Evolutionary conservation across 2,113 vertebrate species (phyloP), one percentile per base, ranked within the genome.

Genomic region (Perccottus glenii): DNA sequence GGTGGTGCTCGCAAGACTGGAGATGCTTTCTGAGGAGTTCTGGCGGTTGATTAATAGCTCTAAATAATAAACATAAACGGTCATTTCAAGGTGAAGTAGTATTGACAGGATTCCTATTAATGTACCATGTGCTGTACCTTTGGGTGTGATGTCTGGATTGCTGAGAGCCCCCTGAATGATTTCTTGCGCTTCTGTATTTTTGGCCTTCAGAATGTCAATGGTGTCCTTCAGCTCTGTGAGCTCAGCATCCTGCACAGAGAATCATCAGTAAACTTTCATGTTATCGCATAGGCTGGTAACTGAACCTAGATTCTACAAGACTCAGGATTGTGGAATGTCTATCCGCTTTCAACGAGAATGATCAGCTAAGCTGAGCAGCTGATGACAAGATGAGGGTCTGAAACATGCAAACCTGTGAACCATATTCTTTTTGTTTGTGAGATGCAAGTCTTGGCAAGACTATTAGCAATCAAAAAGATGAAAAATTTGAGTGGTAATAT

Each of bases 1-100:
- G 85, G 94, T 95, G 82, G 94, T 94, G 89, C 96, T 98, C 89
- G 95, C 91, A 73, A 99, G 94, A 75, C 97, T 98, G 51, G 94
- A 95, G 88, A 99, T 96, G 89, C 97, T 98, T 74, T 99, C 97
- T 0, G 97, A 98, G 43, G 97, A 98, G 75, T 99, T 98, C 84
- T 99, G 96, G 11, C 97, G 92, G 86, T 96, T 95, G 85, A 99
- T 97, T 70, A 92, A 93, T 43, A 95, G 89, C 62, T 98, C 97
- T 98, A 79, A 19, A 58, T 8, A 56, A 3, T 58, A 60, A 19
- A 35, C 5, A 38, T 42, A 32, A 14, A 8, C 3, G n/a, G 47
- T 27, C 7, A 40, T 10, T 4, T 4, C n/a, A 4, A 53, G 6
- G 14, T 5, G 60, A 15, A 42, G 9, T 11, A 16, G 6, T 38